Percentiles rank a stretch among this genome's conserved stretches.
Conservation (phyloP, 2,113 vertebrate genomes). For the Thunnus maccoyii region DNA sequence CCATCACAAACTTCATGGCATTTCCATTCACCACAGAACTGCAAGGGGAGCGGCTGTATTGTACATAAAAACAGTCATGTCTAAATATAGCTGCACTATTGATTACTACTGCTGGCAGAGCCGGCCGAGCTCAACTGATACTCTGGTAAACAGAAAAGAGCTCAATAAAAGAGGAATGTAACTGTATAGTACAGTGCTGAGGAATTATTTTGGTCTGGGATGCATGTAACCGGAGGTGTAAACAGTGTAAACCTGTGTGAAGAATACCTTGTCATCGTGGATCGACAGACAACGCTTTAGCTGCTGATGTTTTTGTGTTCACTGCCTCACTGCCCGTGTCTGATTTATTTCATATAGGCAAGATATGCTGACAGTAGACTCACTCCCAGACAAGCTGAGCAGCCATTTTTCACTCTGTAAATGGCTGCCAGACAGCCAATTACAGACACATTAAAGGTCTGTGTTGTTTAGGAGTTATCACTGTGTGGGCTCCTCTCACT, state of each 20-base stretch:
- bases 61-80: constrained; percentile 36
- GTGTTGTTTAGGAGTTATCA: constrained; percentile 34
- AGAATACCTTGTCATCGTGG: constrained; percentile 1
- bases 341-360: constrained; percentile 42
- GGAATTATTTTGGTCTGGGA: constrained; percentile 30
- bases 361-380: constrained; percentile 32
- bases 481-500: constrained; percentile 24
- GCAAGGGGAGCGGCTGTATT: constrained; percentile 41
- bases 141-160: constrained; percentile 40
- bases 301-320: constrained; percentile 7
- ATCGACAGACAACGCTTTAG: neutral
- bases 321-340: constrained; percentile 14
- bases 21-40: constrained; percentile 10
- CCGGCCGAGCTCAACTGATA: constrained; percentile 39
- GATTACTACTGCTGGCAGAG: constrained; percentile 64
- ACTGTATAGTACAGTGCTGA: constrained; percentile 9
- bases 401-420: constrained; percentile 64
- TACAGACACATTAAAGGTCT: constrained; percentile 63
- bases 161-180: constrained; percentile 34
- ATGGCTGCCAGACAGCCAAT: constrained; percentile 60
- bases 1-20: constrained; percentile 12
- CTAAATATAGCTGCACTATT: constrained; percentile 76
- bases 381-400: neutral
- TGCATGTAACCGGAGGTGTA: constrained; percentile 20
- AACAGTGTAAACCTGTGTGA: constrained; percentile 24